phyloP scores from a whole-genome alignment of 1,140 invertebrate species.

The Charaxes varanes region DNA sequence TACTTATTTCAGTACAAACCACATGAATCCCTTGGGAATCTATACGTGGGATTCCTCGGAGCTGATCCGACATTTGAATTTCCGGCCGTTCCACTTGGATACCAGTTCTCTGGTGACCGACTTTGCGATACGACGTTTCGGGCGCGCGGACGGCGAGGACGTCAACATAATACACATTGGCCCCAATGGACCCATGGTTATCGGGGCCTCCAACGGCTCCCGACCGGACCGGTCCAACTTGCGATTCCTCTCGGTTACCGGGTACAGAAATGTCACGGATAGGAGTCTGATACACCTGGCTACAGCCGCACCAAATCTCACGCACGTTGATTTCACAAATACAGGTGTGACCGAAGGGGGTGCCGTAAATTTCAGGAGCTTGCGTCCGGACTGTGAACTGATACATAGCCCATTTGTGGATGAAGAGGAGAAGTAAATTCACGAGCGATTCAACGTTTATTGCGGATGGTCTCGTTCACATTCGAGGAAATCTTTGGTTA shows the following conservation, averaged over 20 bases:
- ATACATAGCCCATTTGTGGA: constrained; percentile 17
- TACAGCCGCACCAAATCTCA: constrained; percentile 75
- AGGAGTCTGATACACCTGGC: constrained; percentile 77
- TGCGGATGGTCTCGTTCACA: background rate
- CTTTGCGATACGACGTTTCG: constrained; percentile 41
- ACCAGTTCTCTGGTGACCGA: constrained; percentile 35
- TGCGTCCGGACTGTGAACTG: constrained; percentile 40
- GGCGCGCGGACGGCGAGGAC: constrained; percentile 38
- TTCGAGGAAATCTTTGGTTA: too few species aligned
- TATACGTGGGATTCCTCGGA: constrained; percentile 14
- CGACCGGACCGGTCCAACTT: constrained; percentile 44
- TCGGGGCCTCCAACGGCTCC: constrained; percentile 6
- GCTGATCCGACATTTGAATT: constrained; percentile 12
- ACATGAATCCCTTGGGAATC: too few species aligned
- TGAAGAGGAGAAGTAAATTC: background rate
- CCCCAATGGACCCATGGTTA: constrained; percentile 14
- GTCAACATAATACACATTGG: constrained; percentile 48
- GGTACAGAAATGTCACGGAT: constrained; percentile 79
- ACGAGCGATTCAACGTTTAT: too few species aligned
- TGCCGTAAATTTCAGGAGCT: constrained; percentile 68
- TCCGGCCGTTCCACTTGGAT: constrained; percentile 16
- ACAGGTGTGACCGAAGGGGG: constrained; percentile 75
- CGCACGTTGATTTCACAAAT: constrained; percentile 77
- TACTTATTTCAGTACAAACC: too few species aligned
- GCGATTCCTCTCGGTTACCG: constrained; percentile 65